Conservation (phyloP, 2,888 invertebrate species). For the Molanna angustata region DNA sequence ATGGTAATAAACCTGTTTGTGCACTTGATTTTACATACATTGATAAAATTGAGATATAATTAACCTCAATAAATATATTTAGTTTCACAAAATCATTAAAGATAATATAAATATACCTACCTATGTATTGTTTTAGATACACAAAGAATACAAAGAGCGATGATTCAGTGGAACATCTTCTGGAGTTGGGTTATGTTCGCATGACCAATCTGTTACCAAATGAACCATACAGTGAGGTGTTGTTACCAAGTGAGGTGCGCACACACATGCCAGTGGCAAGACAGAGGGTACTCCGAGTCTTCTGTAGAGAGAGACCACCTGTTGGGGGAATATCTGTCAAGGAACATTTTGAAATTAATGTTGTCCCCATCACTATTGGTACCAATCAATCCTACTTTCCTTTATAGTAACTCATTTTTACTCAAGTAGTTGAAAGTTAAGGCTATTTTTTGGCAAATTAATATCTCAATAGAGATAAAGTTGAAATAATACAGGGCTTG, state of each 20-base stretch:
- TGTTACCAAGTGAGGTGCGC: conserved; percentile 47
- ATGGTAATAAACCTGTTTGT: too few species aligned
- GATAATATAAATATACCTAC: too few species aligned
- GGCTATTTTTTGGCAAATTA: too few species aligned
- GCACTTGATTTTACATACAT: too few species aligned
- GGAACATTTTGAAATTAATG: conserved; percentile 98
- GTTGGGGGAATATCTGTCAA: conserved; percentile 99
- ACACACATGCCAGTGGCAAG: conserved; percentile 89
- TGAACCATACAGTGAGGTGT: conserved; percentile 84
- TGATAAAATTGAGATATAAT: too few species aligned
- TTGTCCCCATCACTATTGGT: conserved; percentile 90
- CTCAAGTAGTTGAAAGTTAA: too few species aligned
- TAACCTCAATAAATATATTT: too few species aligned
- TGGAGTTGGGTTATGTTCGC: conserved; percentile 93
- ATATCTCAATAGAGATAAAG: too few species aligned
- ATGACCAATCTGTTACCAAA: conserved; percentile 95
- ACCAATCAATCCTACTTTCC: too few species aligned
- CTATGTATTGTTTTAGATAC: conserved; percentile 74
- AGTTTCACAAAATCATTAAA: too few species aligned
- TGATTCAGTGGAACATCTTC: conserved; percentile 94
- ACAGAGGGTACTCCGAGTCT: conserved; percentile 88
- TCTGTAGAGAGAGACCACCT: conserved; percentile 93
- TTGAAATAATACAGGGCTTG: too few species aligned
- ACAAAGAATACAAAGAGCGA: conserved; percentile 95
- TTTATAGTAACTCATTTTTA: too few species aligned